Evolutionary conservation across 1,140 invertebrate species (phyloP).

Genomic region (Diachasma alloeum): DNA sequence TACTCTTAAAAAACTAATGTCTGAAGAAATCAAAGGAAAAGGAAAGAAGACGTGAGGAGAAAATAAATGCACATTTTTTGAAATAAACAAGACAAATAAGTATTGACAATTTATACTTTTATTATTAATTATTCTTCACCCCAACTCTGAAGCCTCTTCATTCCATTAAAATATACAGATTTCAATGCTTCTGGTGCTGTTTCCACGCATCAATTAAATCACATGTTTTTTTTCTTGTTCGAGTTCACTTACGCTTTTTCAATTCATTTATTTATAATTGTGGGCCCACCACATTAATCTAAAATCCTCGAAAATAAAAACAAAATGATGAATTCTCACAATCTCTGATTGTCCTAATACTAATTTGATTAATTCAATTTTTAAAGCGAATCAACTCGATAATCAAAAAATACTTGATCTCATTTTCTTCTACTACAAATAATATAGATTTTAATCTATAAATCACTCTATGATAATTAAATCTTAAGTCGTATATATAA

Average conservation of each 20-base stretch:
- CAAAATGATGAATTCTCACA: neutral
- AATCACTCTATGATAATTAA: neutral
- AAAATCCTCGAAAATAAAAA: neutral
- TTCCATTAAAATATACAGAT: constrained; percentile 7
- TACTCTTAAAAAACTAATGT: neutral
- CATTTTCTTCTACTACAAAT: neutral
- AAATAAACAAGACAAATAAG: neutral
- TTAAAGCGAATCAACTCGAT: neutral
- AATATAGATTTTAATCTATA: neutral
- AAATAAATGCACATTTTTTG: constrained; percentile 18
- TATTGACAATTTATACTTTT: neutral
- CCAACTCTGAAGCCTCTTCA: neutral
- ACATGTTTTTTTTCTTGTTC: neutral
- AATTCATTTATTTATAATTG: neutral
- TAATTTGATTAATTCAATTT: neutral
- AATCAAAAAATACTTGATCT: neutral
- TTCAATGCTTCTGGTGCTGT: neutral
- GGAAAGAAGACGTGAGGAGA: neutral
- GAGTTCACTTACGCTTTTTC: neutral
- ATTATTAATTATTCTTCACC: neutral
- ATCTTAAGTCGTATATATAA: neutral
- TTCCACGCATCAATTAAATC: neutral
- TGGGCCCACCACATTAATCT: neutral
- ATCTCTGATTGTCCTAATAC: too few relatives aligned
- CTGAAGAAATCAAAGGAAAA: neutral